phyloP scores from a whole-genome alignment of 1,140 invertebrate species.

The Acromyrmex heyeri region DNA sequence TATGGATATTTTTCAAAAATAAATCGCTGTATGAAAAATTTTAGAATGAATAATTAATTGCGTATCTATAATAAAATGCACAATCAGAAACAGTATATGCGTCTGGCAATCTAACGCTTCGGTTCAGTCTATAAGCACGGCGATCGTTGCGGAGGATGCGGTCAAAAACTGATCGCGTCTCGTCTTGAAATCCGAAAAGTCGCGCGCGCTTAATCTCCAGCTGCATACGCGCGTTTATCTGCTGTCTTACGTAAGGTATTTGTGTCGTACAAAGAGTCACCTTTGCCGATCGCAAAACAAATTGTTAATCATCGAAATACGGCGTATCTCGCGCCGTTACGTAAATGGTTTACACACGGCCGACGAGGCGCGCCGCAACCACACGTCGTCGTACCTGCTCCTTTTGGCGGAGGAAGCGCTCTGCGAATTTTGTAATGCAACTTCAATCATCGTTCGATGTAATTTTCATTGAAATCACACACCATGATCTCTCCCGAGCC shows the following conservation, averaged over 20 bases:
- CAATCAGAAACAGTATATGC: neutral
- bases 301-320: slow-evolving; percentile 86
- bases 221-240: slow-evolving; percentile 83
- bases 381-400: slow-evolving; percentile 49
- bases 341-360: slow-evolving; percentile 81
- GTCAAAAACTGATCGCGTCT: slow-evolving; percentile 25
- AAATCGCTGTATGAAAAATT: slow-evolving; percentile 21
- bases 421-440: neutral
- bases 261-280: slow-evolving; percentile 85
- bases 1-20: neutral
- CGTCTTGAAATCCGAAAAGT: slow-evolving; percentile 76
- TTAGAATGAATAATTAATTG: slow-evolving; percentile 31
- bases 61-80: neutral
- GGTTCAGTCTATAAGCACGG: slow-evolving; percentile 4
- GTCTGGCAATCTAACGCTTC: neutral
- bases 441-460: neutral
- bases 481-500: neutral
- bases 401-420: slow-evolving; percentile 39
- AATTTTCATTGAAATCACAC: neutral
- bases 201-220: slow-evolving; percentile 79
- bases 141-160: neutral
- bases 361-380: slow-evolving; percentile 63
- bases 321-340: slow-evolving; percentile 82
- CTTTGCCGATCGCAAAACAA: slow-evolving; percentile 86
- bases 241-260: slow-evolving; percentile 85